Base-by-base conservation (phyloP, 1,140 invertebrate species). In the Saccostrea glomerata region DNA sequence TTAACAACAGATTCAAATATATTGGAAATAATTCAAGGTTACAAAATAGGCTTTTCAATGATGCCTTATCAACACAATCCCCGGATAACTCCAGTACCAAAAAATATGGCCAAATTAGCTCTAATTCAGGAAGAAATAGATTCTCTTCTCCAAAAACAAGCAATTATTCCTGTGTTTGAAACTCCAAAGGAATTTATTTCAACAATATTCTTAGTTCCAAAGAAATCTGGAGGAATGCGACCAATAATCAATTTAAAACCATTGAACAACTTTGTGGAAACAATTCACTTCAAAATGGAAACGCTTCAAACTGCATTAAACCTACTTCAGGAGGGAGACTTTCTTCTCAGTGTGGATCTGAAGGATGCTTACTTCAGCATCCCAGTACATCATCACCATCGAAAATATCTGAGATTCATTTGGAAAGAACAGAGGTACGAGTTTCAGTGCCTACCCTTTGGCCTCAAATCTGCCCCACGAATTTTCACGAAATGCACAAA, bases 341-440 rank as follows among this genome's bases (percentile, higher is more conserved):
- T 83, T 56, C 40, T 77, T 15, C 40, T 63, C 6, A 77, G 55
- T 54, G 60, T 90, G 60, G 89, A 90, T 86, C 40, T 90, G 11
- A 89, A 85, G 60, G 88, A 90, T 73, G 87, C 87, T 40, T 90
- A 89, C 83, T 77, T 89, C 20, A 58, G 40, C 56, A 83, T 90
- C 9, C 47, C 60, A 54, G 86, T 90, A 70, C n/a, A 88, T 40
- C n/a, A 23, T 56, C 23, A 85, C 0, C 47, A 40, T 58, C n/a
- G 63, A 47, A 86, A 89, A 30, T 86, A 63, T 77, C 40, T 90
- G 17, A 66, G 77, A 47, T 90, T 90, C 63, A 25, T 23, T 13
- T 87, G 82, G 82, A 56, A 66, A 36, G 60, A 47, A 70, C 12
- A 5, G 20, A 54, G 77, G 0, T 90, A 85, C 66, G 20, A 87